phyloP scores from a whole-genome alignment of 1,140 invertebrate species.

The Anagrus nilaparvatae region DNA sequence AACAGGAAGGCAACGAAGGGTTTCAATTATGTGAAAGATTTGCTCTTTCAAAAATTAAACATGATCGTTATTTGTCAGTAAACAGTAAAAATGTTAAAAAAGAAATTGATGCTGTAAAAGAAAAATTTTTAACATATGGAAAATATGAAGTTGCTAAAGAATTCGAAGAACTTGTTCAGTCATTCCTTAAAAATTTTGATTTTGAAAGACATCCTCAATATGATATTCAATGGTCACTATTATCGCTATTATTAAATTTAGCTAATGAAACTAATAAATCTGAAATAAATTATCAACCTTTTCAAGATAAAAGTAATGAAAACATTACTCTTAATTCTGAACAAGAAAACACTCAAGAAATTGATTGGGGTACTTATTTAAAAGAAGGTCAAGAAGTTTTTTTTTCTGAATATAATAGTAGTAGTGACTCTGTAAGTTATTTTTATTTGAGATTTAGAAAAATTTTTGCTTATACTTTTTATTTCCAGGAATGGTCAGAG shows the following conservation, averaged over 20 bases:
- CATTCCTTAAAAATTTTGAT: constrained; percentile 34
- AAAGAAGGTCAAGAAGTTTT: constrained; percentile 36
- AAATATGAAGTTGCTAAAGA: constrained; percentile 37
- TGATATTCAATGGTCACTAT: constrained; percentile 37
- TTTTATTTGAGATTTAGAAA: not conserved
- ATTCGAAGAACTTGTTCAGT: constrained; percentile 30
- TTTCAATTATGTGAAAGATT: constrained; percentile 38
- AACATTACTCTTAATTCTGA: constrained; percentile 10
- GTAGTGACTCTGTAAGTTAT: constrained; percentile 28
- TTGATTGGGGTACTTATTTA: constrained; percentile 39
- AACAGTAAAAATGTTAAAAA: constrained; percentile 34
- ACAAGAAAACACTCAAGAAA: constrained; percentile 29
- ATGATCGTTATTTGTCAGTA: constrained; percentile 37
- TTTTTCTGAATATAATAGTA: constrained; percentile 30
- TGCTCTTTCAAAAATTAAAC: constrained; percentile 38
- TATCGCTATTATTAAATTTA: constrained; percentile 34
- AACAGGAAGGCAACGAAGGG: constrained; percentile 34
- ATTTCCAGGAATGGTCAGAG: constrained; percentile 28
- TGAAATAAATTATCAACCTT: constrained; percentile 19
- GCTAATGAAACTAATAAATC: constrained; percentile 32
- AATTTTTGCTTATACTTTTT: constrained; percentile 2
- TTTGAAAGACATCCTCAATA: constrained; percentile 39
- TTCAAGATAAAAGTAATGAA: constrained; percentile 18
- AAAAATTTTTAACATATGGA: constrained; percentile 40
- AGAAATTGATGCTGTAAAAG: constrained; percentile 28